Conservation (phyloP, 2,113 vertebrate species). For the Tragelaphus scriptus region DNA sequence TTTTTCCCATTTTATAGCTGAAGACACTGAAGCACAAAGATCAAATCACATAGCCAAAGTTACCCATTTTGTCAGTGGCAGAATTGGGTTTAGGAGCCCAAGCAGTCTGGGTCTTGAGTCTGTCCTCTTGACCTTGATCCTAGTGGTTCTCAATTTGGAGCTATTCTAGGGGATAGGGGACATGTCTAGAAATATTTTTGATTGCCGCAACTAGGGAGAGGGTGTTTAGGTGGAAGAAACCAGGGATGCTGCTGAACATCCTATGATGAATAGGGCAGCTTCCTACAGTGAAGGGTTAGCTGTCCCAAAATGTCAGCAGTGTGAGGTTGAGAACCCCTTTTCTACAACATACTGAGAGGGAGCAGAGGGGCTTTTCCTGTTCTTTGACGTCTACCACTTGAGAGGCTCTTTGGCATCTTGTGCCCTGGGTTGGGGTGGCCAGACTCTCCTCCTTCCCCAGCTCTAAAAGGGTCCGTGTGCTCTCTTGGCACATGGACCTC, state of each 20-base stretch:
- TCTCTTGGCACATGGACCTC: not conserved
- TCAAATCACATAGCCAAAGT: not conserved
- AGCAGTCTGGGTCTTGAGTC: not conserved
- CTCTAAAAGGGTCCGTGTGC: not conserved
- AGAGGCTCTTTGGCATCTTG: not conserved
- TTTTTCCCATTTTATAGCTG: not conserved
- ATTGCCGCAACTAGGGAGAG: not conserved
- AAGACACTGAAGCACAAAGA: not conserved
- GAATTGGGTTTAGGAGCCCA: not conserved
- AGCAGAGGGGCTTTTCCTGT: not conserved
- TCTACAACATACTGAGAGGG: not conserved
- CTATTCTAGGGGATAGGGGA: not conserved
- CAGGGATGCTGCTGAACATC: not conserved
- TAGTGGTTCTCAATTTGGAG: not conserved
- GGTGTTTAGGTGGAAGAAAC: not conserved
- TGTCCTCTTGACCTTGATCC: not conserved
- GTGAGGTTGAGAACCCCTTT: not conserved
- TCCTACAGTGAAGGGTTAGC: not conserved
- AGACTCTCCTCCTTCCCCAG: accelerated
- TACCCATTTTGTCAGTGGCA: not conserved
- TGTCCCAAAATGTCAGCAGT: not conserved
- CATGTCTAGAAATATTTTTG: not conserved
- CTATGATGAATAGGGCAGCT: accelerated
- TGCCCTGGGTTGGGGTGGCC: not conserved
- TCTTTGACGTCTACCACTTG: not conserved